A percentile compares a stretch with the other conserved stretches of the same genome.
These are phyloP conservation scores for Eufriesea mexicana DNA, from an alignment of 1,140 invertebrate genomes.

Conservation along the genomic window DNA sequence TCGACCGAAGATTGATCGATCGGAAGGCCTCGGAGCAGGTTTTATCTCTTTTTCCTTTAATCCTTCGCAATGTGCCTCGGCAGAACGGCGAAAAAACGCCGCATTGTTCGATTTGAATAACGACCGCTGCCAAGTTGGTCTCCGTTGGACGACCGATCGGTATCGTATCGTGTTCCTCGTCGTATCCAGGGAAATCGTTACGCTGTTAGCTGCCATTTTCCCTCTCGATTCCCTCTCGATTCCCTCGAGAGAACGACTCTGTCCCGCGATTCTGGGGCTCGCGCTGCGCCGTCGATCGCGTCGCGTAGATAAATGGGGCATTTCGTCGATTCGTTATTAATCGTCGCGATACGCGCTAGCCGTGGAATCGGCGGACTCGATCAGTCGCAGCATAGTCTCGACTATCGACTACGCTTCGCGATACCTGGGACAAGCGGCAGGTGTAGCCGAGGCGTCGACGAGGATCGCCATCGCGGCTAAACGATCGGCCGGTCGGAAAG, in stretches of 20 bases:
- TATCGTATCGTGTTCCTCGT: slow-evolving; percentile 58
- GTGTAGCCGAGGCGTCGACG: no score
- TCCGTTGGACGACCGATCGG: slow-evolving; percentile 49
- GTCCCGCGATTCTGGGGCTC: slow-evolving; percentile 32
- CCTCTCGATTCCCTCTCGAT: slow-evolving; percentile 37
- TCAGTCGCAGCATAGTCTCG: no score
- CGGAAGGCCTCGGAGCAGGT: slow-evolving; percentile 51
- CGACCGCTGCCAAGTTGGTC: slow-evolving; percentile 37
- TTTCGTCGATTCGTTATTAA: slow-evolving; percentile 6
- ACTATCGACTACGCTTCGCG: no score
- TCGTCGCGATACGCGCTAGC: not conserved
- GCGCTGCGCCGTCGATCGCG: not conserved
- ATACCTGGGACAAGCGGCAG: no score
- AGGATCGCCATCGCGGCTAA: not conserved
- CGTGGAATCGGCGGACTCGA: not conserved
- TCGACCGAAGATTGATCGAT: slow-evolving; percentile 60
- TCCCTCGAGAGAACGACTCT: slow-evolving; percentile 46
- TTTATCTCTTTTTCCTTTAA: slow-evolving; percentile 56
- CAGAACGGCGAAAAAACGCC: not conserved
- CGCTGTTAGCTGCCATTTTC: slow-evolving; percentile 53
- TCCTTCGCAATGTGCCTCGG: slow-evolving; percentile 16
- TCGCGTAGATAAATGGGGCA: not conserved
- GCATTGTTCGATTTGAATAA: slow-evolving; percentile 55
- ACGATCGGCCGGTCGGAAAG: no score
- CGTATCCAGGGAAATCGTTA: slow-evolving; percentile 45